These are phyloP conservation scores for Standfussiana lucernea DNA, from an alignment of 2,888 invertebrate genomes.

Conservation along the genomic window DNA sequence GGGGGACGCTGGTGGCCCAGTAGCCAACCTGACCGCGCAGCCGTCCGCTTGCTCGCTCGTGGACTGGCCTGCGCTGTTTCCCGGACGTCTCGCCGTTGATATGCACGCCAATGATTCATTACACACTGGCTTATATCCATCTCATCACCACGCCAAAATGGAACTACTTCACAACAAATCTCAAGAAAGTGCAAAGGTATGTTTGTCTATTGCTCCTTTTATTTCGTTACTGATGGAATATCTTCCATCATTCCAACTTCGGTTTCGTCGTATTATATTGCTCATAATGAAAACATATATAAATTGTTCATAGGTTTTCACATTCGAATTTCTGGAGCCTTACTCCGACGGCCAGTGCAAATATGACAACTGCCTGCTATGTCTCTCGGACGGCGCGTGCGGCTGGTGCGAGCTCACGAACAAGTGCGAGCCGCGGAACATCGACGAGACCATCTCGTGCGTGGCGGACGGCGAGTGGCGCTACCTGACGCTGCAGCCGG, in stretches of 20 bases:
- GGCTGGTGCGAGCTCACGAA: slow-evolving; percentile 97
- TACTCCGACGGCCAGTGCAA: slow-evolving; percentile 95
- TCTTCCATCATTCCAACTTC: background rate
- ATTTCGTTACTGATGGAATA: background rate
- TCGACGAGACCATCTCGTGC: slow-evolving; percentile 93
- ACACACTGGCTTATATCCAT: slow-evolving; percentile 91
- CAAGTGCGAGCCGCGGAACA: slow-evolving; percentile 92
- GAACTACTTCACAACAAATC: slow-evolving; percentile 94
- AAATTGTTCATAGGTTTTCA: slow-evolving; percentile 91
- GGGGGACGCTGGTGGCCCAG: slow-evolving; percentile 86
- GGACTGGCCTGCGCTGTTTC: slow-evolving; percentile 92
- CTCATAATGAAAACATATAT: background rate
- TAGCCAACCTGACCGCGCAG: slow-evolving; percentile 92
- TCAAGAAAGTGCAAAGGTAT: slow-evolving; percentile 93
- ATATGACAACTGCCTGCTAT: slow-evolving; percentile 96
- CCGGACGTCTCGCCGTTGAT: slow-evolving; percentile 92
- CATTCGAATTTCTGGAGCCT: slow-evolving; percentile 97
- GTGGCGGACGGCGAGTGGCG: slow-evolving; percentile 92
- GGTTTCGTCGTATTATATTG: background rate
- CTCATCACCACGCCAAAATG: slow-evolving; percentile 95
- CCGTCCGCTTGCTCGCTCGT: slow-evolving; percentile 93
- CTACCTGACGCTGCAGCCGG: slow-evolving; percentile 95
- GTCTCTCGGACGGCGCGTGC: slow-evolving; percentile 96
- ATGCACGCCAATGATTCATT: slow-evolving; percentile 92
- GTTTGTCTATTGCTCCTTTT: background rate